Evolutionary conservation across 2,888 invertebrate genomes (phyloP), one percentile per base, ranked within the genome.

Genomic region (Thera obeliscata): DNA sequence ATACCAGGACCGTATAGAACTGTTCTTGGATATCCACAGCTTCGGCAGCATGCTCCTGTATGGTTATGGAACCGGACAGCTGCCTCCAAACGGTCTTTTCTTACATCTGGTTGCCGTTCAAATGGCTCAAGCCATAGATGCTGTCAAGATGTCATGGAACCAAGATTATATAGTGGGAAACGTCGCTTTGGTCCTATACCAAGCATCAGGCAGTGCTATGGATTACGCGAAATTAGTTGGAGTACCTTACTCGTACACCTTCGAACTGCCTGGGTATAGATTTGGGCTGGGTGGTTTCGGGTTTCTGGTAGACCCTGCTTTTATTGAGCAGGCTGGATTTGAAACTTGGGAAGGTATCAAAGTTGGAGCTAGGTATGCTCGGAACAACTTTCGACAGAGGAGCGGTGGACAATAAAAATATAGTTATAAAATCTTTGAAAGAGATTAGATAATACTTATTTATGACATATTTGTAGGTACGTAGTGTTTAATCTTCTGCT

Each of bases 21-120:
- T 96, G 69, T 97, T 96, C 81, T 78, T 97, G 11, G 95, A 96
- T 0, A 89, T 97, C 70, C 97, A 98, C 81, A 96, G 97, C 33
- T 97, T 94, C 77, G 97, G 97, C 22, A 94, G 95, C 71, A 95
- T 95, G 83, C 84, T 96, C 33, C 81, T 96, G 0, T 96, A 96
- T 77, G 67, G 63, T 12, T 67, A 64, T 0, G 94, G 86, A 96
- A 96, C 2, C 95, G 94, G 73, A 94, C 94, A 36, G 86, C 87
- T 60, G 81, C 85, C 9, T 79, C 94, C 57, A 1, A 93, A 95
- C 61, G 91, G 88, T n/a, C 82, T 90, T 0, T 86, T 86, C 59
- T 86, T 95, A 0, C 88, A 92, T 22, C 74, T 78, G 1, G 87
- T 94, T 2, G 94, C 90, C 5, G 85, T 90, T 0, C 73, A 79